Conservation (phyloP, 2,888 invertebrate species). For the Selenia dentaria region DNA sequence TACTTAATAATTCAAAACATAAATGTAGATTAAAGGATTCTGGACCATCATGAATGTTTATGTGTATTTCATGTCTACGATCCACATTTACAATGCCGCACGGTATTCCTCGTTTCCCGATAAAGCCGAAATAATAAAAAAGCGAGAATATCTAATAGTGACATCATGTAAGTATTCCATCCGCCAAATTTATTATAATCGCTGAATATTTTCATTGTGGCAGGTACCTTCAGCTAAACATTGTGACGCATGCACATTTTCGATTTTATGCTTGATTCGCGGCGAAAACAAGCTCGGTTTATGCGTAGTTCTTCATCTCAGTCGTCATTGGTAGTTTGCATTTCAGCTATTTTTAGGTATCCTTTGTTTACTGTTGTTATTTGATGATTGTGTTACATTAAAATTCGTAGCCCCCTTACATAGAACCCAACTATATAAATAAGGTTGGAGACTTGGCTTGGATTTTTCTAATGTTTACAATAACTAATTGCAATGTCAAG, state of each 20-base stretch:
- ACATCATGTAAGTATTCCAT: too few relatives aligned
- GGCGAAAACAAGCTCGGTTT: constrained; percentile 45
- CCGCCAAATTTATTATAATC: too few relatives aligned
- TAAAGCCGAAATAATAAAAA: constrained; percentile 5
- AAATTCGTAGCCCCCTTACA: too few relatives aligned
- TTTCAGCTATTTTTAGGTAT: constrained; percentile 52
- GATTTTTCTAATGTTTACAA: too few relatives aligned
- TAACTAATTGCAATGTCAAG: too few relatives aligned
- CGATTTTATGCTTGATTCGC: constrained; percentile 41
- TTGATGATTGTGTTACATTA: constrained; percentile 15
- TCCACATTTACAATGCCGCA: constrained; percentile 39
- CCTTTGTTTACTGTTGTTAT: constrained; percentile 45
- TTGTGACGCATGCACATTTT: constrained; percentile 51
- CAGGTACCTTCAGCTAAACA: not conserved
- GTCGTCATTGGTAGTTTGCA: constrained; percentile 42
- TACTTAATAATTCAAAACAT: not conserved
- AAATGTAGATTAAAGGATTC: not conserved
- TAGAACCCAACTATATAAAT: too few relatives aligned
- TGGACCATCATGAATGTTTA: not conserved
- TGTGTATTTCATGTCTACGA: constrained; percentile 27
- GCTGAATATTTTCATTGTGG: not conserved
- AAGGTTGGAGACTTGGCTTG: too few relatives aligned
- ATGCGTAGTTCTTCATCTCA: constrained; percentile 53
- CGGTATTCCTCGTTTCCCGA: constrained; percentile 30
- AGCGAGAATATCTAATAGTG: too few relatives aligned